These are phyloP conservation scores for Drosophila ananassae DNA, from an alignment of 1,140 invertebrate species.

Conservation along the genomic window DNA sequence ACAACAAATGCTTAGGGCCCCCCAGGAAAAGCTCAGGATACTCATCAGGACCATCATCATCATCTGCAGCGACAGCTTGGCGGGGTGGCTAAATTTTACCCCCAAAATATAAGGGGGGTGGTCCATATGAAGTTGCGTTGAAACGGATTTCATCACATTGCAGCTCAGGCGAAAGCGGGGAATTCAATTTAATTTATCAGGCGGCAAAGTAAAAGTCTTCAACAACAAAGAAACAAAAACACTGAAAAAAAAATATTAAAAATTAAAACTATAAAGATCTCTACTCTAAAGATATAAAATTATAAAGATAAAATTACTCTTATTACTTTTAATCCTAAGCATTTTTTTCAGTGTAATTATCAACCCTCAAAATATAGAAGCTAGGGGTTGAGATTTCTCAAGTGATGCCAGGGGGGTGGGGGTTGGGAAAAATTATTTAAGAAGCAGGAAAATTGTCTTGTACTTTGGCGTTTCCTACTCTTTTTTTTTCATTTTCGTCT, in stretches of 20 bases:
- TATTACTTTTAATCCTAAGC: neutral
- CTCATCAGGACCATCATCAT: constrained; percentile 27
- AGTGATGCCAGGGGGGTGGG: neutral
- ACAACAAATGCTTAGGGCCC: constrained; percentile 42
- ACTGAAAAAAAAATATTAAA: neutral
- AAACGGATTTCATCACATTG: constrained; percentile 74
- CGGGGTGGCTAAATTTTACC: constrained; percentile 18
- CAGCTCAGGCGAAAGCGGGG: constrained; percentile 19
- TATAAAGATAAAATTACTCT: no score
- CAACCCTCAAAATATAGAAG: constrained; percentile 18
- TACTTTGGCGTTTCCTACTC: constrained; percentile 10
- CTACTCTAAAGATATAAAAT: no score
- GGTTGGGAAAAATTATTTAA: constrained; percentile 19
- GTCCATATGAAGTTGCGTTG: constrained; percentile 60
- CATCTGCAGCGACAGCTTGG: constrained; percentile 29
- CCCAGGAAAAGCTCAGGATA: neutral
- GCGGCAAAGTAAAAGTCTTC: constrained; percentile 45
- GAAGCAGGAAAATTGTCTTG: constrained; percentile 28
- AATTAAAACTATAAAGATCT: no score
- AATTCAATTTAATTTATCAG: constrained; percentile 80
- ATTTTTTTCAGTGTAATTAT: neutral
- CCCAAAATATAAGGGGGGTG: neutral
- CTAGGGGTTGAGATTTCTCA: constrained; percentile 9
- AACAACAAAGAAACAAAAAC: neutral
- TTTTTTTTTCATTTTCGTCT: constrained; percentile 10